Conservation (phyloP, 2,797 vertebrate genomes). For the Bryconaethiops microstoma region DNA sequence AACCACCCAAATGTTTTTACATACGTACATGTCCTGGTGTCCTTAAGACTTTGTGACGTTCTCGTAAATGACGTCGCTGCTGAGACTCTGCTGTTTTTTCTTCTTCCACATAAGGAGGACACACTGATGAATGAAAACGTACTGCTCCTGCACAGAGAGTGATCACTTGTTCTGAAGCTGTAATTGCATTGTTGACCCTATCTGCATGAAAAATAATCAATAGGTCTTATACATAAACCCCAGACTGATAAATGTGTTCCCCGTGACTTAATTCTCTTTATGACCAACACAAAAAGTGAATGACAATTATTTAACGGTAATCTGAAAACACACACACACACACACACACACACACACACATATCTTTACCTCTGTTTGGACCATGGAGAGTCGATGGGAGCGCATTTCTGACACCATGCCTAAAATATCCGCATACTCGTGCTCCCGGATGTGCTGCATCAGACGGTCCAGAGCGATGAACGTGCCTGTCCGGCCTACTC, state of each 20-base stretch:
- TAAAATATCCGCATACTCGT: constrained; percentile 91
- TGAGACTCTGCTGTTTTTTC: constrained; percentile 91
- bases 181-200: neutral
- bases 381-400: constrained; percentile 95
- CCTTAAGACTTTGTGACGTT: constrained; percentile 93
- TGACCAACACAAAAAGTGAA: too few relatives aligned
- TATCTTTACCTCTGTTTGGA: constrained; percentile 90
- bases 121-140: constrained; percentile 96
- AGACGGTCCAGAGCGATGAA: constrained; percentile 95
- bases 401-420: constrained; percentile 94
- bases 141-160: constrained; percentile 87
- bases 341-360: neutral
- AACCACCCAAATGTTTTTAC: neutral
- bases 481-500: constrained; percentile 93
- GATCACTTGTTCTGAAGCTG: neutral
- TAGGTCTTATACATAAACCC: neutral
- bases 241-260: neutral
- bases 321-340: neutral
- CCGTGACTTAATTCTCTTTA: neutral
- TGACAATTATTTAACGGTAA: too few relatives aligned
- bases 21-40: constrained; percentile 37
- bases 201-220: neutral
- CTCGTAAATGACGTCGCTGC: constrained; percentile 93
- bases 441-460: constrained; percentile 92
- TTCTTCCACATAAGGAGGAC: constrained; percentile 95